Percentiles rank a stretch among this genome's conserved stretches.
These are phyloP conservation scores for Drosophila fungiperda DNA, from an alignment of 2,888 invertebrate genomes.

Conservation along the genomic window DNA sequence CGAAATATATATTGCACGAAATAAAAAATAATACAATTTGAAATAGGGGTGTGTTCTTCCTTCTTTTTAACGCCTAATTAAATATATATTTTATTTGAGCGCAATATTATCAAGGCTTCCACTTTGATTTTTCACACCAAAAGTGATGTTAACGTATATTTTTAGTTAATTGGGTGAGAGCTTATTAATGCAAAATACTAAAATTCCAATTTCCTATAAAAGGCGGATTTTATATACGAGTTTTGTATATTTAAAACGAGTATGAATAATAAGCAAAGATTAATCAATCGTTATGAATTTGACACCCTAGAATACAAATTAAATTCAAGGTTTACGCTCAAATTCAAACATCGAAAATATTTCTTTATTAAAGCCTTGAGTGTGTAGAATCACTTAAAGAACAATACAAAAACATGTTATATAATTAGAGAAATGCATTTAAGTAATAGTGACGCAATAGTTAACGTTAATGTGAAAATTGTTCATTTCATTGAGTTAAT, in stretches of 20 bases:
- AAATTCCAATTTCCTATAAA: conserved; percentile 12
- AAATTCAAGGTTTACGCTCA: conserved; percentile 26
- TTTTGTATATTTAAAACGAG: background rate
- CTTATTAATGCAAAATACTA: conserved; percentile 2
- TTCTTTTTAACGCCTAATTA: background rate
- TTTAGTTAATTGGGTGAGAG: conserved; percentile 23
- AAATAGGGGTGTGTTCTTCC: background rate
- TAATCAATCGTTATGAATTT: conserved; percentile 3
- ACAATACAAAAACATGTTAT: conserved; percentile 24
- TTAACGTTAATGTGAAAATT: background rate
- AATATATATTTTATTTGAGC: background rate
- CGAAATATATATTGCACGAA: background rate
- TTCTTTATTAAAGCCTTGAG: conserved; percentile 46
- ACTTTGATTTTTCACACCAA: background rate
- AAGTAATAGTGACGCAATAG: conserved; percentile 41
- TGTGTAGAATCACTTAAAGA: conserved; percentile 9
- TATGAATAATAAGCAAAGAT: background rate
- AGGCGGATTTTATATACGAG: conserved; percentile 9
- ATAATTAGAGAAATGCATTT: conserved; percentile 55
- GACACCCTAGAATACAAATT: conserved; percentile 10
- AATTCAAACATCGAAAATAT: conserved; percentile 23
- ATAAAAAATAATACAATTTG: background rate
- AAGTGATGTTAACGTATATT: conserved; percentile 12
- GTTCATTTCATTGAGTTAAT: background rate
- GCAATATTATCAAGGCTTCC: background rate